Conservation (phyloP, 2,888 invertebrate species). For the Meandrusa payeni region DNA sequence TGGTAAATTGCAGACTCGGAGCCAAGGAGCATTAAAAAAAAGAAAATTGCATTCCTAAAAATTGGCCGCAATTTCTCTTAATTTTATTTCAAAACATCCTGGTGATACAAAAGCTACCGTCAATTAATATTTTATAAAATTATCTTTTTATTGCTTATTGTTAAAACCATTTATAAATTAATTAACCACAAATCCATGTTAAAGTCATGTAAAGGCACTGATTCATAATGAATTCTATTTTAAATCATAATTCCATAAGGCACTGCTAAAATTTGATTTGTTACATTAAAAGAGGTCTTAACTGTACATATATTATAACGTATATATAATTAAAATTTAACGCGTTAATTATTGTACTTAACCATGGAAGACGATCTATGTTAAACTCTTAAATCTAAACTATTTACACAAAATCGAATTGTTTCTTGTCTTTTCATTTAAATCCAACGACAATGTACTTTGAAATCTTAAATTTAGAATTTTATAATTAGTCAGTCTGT, state of each 20-base stretch:
- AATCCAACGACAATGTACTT: constrained; percentile 44
- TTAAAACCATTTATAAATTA: too few species aligned
- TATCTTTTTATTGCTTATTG: too few species aligned
- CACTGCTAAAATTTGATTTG: constrained; percentile 41
- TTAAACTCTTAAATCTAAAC: constrained; percentile 30
- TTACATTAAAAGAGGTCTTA: constrained; percentile 11
- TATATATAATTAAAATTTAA: constrained; percentile 21
- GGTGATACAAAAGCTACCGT: too few species aligned
- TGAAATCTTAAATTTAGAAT: constrained; percentile 44
- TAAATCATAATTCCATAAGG: constrained; percentile 35
- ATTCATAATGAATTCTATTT: not conserved
- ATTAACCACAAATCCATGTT: constrained; percentile 10
- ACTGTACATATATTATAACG: constrained; percentile 20
- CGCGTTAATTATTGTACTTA: constrained; percentile 42
- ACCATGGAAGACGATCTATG: constrained; percentile 56
- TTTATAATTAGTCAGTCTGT: constrained; percentile 76
- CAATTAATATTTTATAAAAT: too few species aligned
- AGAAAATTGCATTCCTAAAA: too few species aligned
- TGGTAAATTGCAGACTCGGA: too few species aligned
- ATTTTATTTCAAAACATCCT: too few species aligned
- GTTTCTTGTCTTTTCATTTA: constrained; percentile 52
- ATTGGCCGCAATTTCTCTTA: too few species aligned
- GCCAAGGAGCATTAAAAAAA: too few species aligned
- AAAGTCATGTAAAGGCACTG: constrained; percentile 23
- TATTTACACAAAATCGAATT: constrained; percentile 51